These are phyloP conservation scores for Mola mola DNA, from an alignment of 2,113 vertebrate species.

Conservation along the genomic window DNA sequence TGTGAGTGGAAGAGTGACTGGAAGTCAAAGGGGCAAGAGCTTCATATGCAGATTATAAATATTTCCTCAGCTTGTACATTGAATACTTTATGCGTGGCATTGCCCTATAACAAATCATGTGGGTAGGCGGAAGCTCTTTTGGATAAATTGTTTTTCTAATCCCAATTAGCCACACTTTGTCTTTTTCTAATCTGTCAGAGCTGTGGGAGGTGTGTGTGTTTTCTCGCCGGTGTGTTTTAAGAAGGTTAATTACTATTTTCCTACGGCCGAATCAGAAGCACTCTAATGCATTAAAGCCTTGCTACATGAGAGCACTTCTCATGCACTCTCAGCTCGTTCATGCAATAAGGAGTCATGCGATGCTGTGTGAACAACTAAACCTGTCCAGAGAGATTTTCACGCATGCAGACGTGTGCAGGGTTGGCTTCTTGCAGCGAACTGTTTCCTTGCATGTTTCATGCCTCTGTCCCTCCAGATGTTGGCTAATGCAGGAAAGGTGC, in stretches of 20 bases:
- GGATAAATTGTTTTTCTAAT: conserved; percentile 61
- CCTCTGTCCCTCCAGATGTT: conserved; percentile 28
- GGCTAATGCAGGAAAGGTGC: conserved; percentile 5
- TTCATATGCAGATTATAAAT: conserved; percentile 49
- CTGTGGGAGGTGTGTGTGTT: conserved; percentile 32
- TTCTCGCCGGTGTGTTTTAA: conserved; percentile 21
- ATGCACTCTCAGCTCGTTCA: conserved; percentile 6
- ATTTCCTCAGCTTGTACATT: conserved; percentile 48
- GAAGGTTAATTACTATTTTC: conserved; percentile 50
- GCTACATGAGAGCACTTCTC: conserved; percentile 13
- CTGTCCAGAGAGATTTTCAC: background rate
- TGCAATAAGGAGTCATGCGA: conserved; percentile 10
- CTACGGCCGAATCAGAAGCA: conserved; percentile 4
- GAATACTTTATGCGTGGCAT: conserved; percentile 49
- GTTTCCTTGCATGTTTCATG: background rate
- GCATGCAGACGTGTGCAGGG: background rate
- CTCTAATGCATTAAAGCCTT: conserved; percentile 38
- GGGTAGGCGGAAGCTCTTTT: conserved; percentile 36
- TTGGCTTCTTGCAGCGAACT: too few relatives aligned
- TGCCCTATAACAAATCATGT: conserved; percentile 34
- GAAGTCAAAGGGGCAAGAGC: conserved; percentile 1
- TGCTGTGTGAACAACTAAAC: background rate
- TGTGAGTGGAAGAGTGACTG: background rate
- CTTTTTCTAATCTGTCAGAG: conserved; percentile 46
- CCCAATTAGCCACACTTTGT: conserved; percentile 61